These are phyloP conservation scores for Delphinapterus leucas DNA, from an alignment of 2,113 vertebrate genomes.

Conservation along the genomic window DNA sequence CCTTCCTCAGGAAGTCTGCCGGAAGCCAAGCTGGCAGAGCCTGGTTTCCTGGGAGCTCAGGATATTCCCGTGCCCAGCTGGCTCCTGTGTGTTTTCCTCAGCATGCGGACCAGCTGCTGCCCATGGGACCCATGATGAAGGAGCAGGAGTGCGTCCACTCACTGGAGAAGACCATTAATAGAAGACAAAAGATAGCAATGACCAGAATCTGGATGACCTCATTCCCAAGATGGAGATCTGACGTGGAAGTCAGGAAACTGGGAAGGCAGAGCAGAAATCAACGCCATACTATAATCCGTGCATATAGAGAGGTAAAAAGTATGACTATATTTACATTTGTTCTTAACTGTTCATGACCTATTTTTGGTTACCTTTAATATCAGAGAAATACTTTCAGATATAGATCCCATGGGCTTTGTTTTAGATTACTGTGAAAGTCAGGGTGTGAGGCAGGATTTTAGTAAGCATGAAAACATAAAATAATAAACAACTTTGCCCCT, in stretches of 20 bases:
- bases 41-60: fast-evolving
- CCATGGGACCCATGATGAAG: fast-evolving
- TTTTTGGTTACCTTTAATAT: neutral
- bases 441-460: neutral
- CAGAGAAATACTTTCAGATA: neutral
- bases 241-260: neutral
- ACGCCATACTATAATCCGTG: neutral
- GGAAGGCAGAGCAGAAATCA: neutral
- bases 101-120: neutral
- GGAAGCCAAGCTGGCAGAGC: fast-evolving
- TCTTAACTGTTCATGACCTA: neutral
- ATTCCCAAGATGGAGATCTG: neutral
- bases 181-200: neutral
- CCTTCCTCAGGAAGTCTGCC: neutral
- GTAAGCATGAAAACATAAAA: neutral
- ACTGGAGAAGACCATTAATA: neutral
- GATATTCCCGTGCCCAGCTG: fast-evolving
- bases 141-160: neutral
- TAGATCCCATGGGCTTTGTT: neutral
- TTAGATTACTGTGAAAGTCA: neutral
- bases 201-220: neutral
- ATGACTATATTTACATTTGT: neutral
- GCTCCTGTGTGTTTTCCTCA: neutral
- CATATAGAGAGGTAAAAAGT: neutral
- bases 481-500: neutral